phyloP scores from a whole-genome alignment of 2,888 invertebrate species.

The Serripes groenlandicus region DNA sequence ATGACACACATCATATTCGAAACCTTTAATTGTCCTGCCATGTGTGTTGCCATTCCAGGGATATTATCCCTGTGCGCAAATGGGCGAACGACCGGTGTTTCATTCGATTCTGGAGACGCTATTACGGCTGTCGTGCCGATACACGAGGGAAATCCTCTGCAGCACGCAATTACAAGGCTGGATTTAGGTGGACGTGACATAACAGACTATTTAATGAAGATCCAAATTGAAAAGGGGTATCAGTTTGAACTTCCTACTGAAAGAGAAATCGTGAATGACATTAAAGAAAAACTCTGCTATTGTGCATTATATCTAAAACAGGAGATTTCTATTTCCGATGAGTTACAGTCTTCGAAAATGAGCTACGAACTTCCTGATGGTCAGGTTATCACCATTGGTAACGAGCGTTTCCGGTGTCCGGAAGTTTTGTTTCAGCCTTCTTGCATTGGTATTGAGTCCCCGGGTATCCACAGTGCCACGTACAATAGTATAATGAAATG shows the following conservation, averaged over 20 bases:
- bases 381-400: constrained; percentile 82
- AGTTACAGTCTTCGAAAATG: constrained; percentile 91
- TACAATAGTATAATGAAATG: constrained; percentile 1
- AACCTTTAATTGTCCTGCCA: constrained; percentile 14
- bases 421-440: constrained; percentile 83
- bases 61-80: neutral
- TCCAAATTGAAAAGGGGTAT: constrained; percentile 81
- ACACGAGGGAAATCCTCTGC: constrained; percentile 88
- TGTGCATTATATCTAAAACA: constrained; percentile 90
- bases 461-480: constrained; percentile 68
- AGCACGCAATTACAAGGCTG: constrained; percentile 69
- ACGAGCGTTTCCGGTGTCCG: constrained; percentile 82
- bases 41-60: constrained; percentile 1
- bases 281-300: constrained; percentile 2
- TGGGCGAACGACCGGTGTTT: constrained; percentile 6
- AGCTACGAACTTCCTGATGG: constrained; percentile 69
- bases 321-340: constrained; percentile 20
- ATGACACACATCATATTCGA: constrained; percentile 23
- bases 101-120: constrained; percentile 95
- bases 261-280: constrained; percentile 91
- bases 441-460: constrained; percentile 80
- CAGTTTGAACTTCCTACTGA: constrained; percentile 90
- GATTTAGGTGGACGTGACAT: constrained; percentile 58
- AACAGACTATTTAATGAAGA: constrained; percentile 87
- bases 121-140: constrained; percentile 87